These are phyloP conservation scores for Eueremaeus valkanovi DNA, from an alignment of 2,888 invertebrate genomes.

Conservation along the genomic window DNA sequence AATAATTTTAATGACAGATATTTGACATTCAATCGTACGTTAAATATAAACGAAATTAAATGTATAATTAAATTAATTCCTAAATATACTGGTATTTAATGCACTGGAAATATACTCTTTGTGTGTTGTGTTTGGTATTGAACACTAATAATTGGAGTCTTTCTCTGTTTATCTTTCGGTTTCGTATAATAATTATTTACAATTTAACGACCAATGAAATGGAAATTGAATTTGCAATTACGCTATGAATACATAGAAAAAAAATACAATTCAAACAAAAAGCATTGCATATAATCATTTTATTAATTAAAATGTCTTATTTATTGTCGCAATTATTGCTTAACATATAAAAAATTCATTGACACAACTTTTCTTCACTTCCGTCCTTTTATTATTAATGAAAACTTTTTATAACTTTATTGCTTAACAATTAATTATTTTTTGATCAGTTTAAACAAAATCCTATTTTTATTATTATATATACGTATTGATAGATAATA, in stretches of 20 bases:
- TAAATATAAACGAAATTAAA: background rate
- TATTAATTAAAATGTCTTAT: background rate
- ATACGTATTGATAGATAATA: no score
- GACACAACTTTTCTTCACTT: conserved; percentile 1
- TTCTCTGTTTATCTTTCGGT: background rate
- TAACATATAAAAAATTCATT: background rate
- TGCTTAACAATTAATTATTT: no score
- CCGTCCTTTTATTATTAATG: background rate
- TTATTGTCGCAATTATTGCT: background rate
- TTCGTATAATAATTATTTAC: background rate
- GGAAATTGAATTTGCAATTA: background rate
- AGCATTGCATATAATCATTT: background rate
- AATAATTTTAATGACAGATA: background rate
- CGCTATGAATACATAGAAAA: background rate
- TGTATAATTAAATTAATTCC: background rate
- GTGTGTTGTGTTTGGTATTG: background rate
- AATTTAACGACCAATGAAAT: background rate
- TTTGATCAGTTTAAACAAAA: no score
- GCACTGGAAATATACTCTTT: background rate
- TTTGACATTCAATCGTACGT: conserved; percentile 17
- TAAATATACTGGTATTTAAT: background rate
- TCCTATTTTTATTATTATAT: no score
- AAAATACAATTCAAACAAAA: background rate
- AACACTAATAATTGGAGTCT: no score
- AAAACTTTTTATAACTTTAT: no score